These are phyloP conservation scores for Drosophila mayaguana DNA, from an alignment of 2,888 invertebrate genomes.

Conservation along the genomic window DNA sequence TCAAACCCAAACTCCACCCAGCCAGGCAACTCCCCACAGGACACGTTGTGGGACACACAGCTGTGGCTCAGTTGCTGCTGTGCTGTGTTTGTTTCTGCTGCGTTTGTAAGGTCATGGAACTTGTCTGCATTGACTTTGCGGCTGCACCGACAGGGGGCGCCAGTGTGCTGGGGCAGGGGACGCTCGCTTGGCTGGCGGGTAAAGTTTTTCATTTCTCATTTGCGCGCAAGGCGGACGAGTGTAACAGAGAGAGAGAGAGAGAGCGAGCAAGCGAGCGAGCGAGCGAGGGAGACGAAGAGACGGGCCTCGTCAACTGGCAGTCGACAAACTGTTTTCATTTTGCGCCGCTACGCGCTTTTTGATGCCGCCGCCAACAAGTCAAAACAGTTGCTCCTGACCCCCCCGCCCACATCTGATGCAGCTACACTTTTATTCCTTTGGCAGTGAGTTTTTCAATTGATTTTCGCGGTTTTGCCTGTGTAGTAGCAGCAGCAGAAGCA, in stretches of 20 bases:
- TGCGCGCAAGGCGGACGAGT: slow-evolving; percentile 13
- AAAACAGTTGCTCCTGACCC: slow-evolving; percentile 57
- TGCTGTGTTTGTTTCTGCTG: slow-evolving; percentile 59
- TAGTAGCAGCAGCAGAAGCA: slow-evolving; percentile 48
- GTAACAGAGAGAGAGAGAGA: neutral
- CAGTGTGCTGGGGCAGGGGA: neutral
- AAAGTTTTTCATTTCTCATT: slow-evolving; percentile 71
- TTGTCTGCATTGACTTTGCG: slow-evolving; percentile 80
- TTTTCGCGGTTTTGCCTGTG: slow-evolving; percentile 75
- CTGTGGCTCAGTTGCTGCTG: slow-evolving; percentile 45
- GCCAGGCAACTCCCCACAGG: slow-evolving; percentile 35
- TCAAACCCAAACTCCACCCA: slow-evolving; percentile 1
- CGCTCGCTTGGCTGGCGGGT: slow-evolving; percentile 50
- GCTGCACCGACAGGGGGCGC: slow-evolving; percentile 2
- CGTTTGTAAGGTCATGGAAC: slow-evolving; percentile 84
- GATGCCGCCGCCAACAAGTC: slow-evolving; percentile 68
- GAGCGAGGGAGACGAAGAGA: neutral
- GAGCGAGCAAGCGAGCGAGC: neutral
- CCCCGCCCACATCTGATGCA: slow-evolving; percentile 13
- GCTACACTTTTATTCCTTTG: slow-evolving; percentile 52
- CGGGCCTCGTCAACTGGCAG: slow-evolving; percentile 23
- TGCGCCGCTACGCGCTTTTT: slow-evolving; percentile 80
- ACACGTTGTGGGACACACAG: slow-evolving; percentile 25
- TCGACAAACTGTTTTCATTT: slow-evolving; percentile 79
- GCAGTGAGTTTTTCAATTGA: slow-evolving; percentile 75